These are phyloP conservation scores for Heliconius charithonia DNA, from an alignment of 2,888 invertebrate genomes.

Conservation along the genomic window DNA sequence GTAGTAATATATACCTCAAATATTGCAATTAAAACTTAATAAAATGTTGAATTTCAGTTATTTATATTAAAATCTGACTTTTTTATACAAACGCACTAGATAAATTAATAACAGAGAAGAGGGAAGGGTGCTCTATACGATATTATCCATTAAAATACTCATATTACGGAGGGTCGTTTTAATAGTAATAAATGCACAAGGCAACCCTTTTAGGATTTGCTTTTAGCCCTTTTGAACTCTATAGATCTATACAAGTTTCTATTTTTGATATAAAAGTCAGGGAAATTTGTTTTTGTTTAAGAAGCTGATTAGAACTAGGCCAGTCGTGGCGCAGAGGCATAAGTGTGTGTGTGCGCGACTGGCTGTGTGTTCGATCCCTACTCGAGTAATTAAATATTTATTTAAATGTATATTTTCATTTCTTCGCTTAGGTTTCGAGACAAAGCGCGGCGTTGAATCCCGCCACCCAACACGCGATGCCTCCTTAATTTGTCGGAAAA, in stretches of 20 bases:
- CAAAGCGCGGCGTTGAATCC: too few species aligned
- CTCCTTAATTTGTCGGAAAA: too few species aligned
- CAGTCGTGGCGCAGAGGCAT: too few species aligned
- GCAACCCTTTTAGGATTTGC: not conserved
- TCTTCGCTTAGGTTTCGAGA: too few species aligned
- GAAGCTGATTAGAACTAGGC: not conserved
- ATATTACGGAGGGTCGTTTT: not conserved
- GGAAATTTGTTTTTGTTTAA: not conserved
- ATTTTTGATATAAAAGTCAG: too few species aligned
- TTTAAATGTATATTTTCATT: too few species aligned
- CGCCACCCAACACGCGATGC: too few species aligned
- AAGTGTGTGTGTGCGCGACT: too few species aligned
- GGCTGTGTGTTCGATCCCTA: too few species aligned
- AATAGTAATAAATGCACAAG: not conserved
- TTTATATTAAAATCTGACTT: not conserved
- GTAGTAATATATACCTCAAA: too few species aligned
- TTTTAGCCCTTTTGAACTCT: not conserved
- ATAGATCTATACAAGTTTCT: too few species aligned
- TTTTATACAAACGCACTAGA: not conserved
- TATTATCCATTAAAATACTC: not conserved
- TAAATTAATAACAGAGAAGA: not conserved
- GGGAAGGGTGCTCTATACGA: not conserved
- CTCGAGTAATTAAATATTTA: too few species aligned
- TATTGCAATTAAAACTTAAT: not conserved
- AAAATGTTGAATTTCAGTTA: not conserved